These are phyloP conservation scores for Phylloscopus trochilus DNA, from an alignment of 2,113 vertebrate species.

Conservation along the genomic window DNA sequence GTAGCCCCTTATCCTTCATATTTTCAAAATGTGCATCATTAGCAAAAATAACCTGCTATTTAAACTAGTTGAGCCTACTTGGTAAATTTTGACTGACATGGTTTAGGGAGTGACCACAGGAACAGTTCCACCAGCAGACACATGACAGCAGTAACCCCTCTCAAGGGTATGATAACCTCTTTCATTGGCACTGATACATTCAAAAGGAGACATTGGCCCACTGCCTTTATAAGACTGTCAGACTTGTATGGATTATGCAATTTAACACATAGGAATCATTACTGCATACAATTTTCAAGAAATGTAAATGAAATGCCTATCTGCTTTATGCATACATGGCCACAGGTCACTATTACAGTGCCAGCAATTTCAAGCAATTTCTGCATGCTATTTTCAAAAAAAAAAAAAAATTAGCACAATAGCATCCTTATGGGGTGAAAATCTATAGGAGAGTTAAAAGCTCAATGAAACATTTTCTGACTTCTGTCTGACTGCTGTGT, in stretches of 20 bases:
- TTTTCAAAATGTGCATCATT: background rate
- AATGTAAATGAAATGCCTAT: constrained; percentile 49
- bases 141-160: background rate
- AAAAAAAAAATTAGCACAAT: constrained; percentile 33
- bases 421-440: background rate
- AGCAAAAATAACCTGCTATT: background rate
- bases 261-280: constrained; percentile 56
- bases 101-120: background rate
- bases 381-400: constrained; percentile 8
- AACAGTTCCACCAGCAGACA: background rate
- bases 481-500: background rate
- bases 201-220: background rate
- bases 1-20: background rate
- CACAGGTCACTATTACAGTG: constrained; percentile 38
- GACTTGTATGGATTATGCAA: constrained; percentile 51
- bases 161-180: constrained; percentile 12
- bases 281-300: background rate
- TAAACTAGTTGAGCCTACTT: background rate
- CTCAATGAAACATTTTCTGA: background rate
- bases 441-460: constrained; percentile 18
- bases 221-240: constrained; percentile 39
- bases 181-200: constrained; percentile 32
- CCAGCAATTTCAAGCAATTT: constrained; percentile 54
- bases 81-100: background rate
- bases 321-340: constrained; percentile 6